These are phyloP conservation scores for Garrulus glandarius DNA, from an alignment of 2,797 vertebrate genomes.

Conservation along the genomic window DNA sequence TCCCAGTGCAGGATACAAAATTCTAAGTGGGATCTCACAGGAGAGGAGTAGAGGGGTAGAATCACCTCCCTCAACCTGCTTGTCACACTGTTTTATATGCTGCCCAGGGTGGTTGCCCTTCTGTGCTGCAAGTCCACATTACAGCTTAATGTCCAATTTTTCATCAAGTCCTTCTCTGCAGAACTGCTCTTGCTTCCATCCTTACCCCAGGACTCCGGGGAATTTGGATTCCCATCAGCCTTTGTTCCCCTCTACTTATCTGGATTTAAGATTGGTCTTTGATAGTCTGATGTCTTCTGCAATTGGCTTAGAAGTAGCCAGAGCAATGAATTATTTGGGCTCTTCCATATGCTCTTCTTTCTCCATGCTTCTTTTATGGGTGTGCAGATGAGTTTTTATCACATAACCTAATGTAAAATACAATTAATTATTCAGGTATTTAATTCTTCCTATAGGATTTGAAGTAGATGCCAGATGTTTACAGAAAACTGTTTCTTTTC, in stretches of 20 bases:
- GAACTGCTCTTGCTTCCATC: neutral
- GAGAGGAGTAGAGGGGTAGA: neutral
- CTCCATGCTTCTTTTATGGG: neutral
- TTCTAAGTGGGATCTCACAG: neutral
- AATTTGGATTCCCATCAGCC: neutral
- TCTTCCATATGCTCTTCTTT: neutral
- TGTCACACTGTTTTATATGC: neutral
- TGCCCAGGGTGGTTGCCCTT: neutral
- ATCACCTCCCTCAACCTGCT: rapidly evolving
- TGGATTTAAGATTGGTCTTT: neutral
- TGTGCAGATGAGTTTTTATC: neutral
- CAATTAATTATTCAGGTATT: neutral
- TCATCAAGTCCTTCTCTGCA: neutral
- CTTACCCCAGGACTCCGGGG: neutral
- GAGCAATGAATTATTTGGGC: neutral
- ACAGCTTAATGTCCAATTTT: neutral
- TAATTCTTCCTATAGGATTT: neutral
- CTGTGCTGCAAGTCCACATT: neutral
- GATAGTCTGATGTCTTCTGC: neutral
- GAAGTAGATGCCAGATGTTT: neutral
- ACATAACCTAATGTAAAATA: neutral
- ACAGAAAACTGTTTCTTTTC: neutral
- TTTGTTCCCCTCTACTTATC: neutral
- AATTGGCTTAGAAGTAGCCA: neutral
- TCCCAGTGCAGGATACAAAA: neutral